Conservation (phyloP, 2,888 invertebrate genomes). For the Stegophylla sp. region DNA sequence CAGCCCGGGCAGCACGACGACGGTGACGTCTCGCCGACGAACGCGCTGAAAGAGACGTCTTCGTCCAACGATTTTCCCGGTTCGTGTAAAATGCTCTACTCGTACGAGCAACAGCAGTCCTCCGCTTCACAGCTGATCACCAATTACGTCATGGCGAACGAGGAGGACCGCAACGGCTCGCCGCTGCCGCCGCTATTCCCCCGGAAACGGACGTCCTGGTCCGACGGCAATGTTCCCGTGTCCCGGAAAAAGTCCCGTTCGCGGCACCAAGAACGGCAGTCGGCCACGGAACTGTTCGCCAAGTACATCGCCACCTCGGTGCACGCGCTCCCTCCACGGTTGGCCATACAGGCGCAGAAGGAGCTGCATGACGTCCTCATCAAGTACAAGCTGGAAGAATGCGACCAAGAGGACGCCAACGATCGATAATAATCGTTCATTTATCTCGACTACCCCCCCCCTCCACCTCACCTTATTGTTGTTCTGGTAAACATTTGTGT, state of each 20-base stretch:
- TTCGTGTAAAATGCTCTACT: no score
- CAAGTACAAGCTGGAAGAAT: constrained; percentile 30
- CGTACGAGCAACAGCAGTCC: no score
- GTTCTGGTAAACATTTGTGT: no score
- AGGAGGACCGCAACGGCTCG: background rate
- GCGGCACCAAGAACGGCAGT: constrained; percentile 23
- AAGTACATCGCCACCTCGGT: constrained; percentile 28
- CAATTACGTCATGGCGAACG: background rate
- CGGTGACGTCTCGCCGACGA: no score
- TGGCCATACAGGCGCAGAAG: constrained; percentile 23
- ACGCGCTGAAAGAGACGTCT: no score
- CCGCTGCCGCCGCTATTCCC: background rate
- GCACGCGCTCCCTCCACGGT: background rate
- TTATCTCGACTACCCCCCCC: no score
- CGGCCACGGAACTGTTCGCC: constrained; percentile 31
- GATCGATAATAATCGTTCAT: no score
- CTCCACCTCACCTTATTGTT: no score
- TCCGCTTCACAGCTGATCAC: no score
- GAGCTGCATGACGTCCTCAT: constrained; percentile 27
- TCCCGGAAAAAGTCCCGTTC: background rate
- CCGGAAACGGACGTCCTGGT: background rate
- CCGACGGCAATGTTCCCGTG: background rate
- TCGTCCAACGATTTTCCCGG: no score
- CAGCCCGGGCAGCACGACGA: no score
- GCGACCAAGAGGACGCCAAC: background rate